Base-by-base conservation (phyloP, 1,140 invertebrate species). In the Drosophila suzukii region DNA sequence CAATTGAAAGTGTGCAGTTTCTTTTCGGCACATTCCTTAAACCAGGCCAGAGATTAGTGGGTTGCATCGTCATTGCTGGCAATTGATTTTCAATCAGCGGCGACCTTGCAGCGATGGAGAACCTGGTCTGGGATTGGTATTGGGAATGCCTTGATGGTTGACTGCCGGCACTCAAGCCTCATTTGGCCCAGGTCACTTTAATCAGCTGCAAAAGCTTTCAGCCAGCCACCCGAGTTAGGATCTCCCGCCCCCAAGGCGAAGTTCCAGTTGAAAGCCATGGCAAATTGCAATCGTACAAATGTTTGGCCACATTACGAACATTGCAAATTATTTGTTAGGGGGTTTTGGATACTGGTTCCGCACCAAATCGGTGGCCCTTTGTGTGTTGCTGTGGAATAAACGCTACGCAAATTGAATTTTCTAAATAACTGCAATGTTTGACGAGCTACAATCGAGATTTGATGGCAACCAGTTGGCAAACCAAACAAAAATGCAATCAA, bases 401-500 rank as follows among this genome's bases (percentile, higher is more conserved):
- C 68, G 67, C 60, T 81, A 68, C 68, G 56, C 57, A 85, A 85
- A 85, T 85, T 86, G 61, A 78, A 85, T 78, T 85, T 75, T 83
- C 75, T 76, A 82, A 86, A 86, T 83, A 88, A 83, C 62, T 88
- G 53, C 65, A 65, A 67, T 78, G 47, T 74, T 68, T 76, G 75
- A 58, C 36, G 59, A 59, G 44, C 59, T 88, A 46, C 61, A 65
- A 43, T 49, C 38, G 75, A 67, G 51, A 54, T 60, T 71, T 57
- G 70, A 63, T 75, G 34, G 44, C 54, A 49, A 58, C 46, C 57
- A 63, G 54, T 58, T 60, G 50, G 50, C 61, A 72, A 74, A 81
- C 70, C 80, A 75, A 82, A 82, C 80, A 83, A 74, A 84, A 85
- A 85, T 84, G 66, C 81, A 85, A 84, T 84, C 82, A 85, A 84